Base-by-base conservation (phyloP, 2,888 invertebrate genomes). In the Dusona sp. region DNA sequence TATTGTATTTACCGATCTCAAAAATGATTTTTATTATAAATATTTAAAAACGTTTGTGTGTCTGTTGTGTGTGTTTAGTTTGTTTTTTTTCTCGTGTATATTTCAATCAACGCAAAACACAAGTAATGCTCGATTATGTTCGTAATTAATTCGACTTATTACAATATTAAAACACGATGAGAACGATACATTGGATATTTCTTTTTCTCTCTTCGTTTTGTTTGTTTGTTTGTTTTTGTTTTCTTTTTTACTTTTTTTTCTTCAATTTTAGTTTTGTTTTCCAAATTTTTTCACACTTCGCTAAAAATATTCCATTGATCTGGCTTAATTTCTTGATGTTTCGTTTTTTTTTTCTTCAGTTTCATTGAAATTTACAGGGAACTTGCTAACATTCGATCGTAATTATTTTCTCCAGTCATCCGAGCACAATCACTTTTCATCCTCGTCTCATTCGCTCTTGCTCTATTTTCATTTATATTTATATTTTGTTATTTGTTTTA, bases 21-120 rank as follows among this genome's bases (percentile, higher is more conserved):
- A 91, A 85, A 88, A 88, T 90, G 90, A 90, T 79, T 90, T 93
- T 93, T 93, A 92, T 92, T 93, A 93, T 92, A 93, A 93, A 93
- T 93, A 93, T 92, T 92, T 90, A 92, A 93, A 93, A 93, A 93
- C 92, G 90, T 91, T 74, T 42, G 64, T 77, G 57, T 70, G 51
- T 80, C 3, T 73, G 54, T 13, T 72, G 51, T 54, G n/a, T 29
- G 54, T 72, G 3, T 61, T 61, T 61, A 13, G 45, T 48, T 36
- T 65, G 22, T 45, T 54, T 65, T 48, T 33, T 51, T 33, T 77
- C 29, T 22, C 33, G n/a, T 38, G n/a, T 25, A 25, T 70, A 3
- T 70, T 45, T 16, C 6, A 29, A 29, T 48, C 70, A 33, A 75
- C 29, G 8, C 74, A 42, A 75, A 25, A 25, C 42, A n/a, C 75